Conservation (phyloP, 2,888 invertebrate species). For the Mactromeris polynyma region DNA sequence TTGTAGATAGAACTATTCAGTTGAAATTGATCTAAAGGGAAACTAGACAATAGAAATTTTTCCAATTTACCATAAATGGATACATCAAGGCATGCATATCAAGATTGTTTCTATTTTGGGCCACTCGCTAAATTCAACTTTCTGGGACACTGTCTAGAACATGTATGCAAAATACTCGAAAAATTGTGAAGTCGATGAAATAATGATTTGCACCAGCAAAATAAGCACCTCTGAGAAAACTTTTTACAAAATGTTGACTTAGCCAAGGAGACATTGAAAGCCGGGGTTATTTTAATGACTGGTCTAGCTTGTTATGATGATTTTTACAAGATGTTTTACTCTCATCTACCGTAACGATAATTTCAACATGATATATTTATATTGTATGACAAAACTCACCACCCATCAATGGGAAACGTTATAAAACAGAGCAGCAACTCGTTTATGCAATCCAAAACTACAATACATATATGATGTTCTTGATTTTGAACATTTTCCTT, state of each 20-base stretch:
- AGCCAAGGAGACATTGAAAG: conserved; percentile 9
- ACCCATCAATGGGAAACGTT: too few species aligned
- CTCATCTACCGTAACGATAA: background rate
- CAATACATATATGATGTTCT: too few species aligned
- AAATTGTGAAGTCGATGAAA: conserved; percentile 15
- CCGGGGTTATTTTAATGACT: background rate
- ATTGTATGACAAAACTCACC: background rate
- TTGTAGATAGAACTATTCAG: background rate
- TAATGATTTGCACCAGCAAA: conserved; percentile 33
- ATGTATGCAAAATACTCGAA: conserved; percentile 20
- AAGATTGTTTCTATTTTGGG: background rate
- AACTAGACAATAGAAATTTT: too few species aligned
- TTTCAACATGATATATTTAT: background rate
- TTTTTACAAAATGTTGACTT: conserved; percentile 26
- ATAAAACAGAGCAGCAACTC: too few species aligned
- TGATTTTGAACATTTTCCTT: too few species aligned
- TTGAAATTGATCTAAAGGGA: background rate
- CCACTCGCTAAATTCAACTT: background rate
- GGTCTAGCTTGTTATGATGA: background rate
- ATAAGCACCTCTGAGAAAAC: conserved; percentile 30
- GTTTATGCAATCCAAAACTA: too few species aligned
- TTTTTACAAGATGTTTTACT: background rate
- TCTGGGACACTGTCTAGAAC: background rate
- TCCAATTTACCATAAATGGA: background rate
- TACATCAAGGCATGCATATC: background rate